Conservation (phyloP, 2,113 vertebrate species). For the Bufo bufo region DNA sequence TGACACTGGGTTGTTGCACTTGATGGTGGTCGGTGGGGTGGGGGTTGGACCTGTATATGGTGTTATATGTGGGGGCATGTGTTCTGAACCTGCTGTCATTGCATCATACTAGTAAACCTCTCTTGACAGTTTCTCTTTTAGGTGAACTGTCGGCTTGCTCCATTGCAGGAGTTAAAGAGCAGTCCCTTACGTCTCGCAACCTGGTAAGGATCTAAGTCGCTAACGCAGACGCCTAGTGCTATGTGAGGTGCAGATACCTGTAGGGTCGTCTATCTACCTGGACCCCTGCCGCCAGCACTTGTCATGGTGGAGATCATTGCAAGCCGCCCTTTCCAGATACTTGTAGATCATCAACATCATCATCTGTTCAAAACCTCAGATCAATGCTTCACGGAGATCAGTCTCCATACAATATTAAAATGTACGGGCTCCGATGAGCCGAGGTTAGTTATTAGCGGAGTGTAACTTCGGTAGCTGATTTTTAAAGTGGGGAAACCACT, state of each 20-base stretch:
- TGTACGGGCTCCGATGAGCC: no score
- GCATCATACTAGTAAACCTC: slow-evolving; percentile 98
- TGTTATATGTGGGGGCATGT: slow-evolving; percentile 67
- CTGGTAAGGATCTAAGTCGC: slow-evolving; percentile 96
- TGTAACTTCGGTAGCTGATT: no score
- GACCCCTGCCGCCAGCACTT: no score
- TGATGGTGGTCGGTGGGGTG: not conserved
- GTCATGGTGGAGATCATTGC: no score
- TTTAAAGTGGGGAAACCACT: no score
- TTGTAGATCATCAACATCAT: no score
- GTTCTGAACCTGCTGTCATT: slow-evolving; percentile 74
- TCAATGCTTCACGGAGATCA: no score
- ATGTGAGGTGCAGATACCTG: not conserved
- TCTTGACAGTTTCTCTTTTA: slow-evolving; percentile 99
- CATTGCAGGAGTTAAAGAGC: slow-evolving; percentile 92
- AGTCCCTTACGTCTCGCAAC: slow-evolving; percentile 88
- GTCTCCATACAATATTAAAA: no score
- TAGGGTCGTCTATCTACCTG: no score
- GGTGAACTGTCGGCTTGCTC: slow-evolving; percentile 95
- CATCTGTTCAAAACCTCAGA: no score
- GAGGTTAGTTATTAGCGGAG: no score
- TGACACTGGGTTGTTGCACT: not conserved
- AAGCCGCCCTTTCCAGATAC: no score
- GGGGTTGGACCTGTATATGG: not conserved
- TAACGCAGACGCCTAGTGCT: slow-evolving; percentile 67